phyloP scores from a whole-genome alignment of 2,797 vertebrate genomes.

The Adelosebastes latens region DNA sequence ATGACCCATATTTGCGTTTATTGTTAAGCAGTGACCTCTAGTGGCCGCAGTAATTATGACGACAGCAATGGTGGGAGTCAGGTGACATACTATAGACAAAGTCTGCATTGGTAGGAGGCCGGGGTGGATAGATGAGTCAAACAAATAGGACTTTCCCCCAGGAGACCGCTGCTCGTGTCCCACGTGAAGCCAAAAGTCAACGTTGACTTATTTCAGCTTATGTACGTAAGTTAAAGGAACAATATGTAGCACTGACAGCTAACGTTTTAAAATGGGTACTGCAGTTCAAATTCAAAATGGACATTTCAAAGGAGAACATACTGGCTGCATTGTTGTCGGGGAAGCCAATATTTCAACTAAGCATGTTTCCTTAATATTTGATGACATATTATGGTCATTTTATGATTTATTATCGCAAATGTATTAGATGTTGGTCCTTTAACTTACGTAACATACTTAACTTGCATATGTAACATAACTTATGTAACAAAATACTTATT shows the following conservation, averaged over 20 bases:
- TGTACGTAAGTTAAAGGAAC: too few species aligned
- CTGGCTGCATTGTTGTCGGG: too few species aligned
- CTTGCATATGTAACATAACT: neutral
- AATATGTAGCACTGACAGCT: too few species aligned
- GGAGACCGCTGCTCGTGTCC: accelerated
- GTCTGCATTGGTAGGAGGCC: neutral
- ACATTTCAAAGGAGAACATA: too few species aligned
- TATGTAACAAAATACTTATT: neutral
- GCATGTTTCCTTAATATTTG: neutral
- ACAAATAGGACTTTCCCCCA: too few species aligned
- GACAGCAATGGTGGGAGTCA: neutral
- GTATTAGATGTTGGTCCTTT: neutral
- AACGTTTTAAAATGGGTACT: too few species aligned
- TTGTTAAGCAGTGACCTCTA: too few species aligned
- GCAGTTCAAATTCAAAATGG: too few species aligned
- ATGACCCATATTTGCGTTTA: too few species aligned
- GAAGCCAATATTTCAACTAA: too few species aligned
- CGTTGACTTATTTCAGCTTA: neutral
- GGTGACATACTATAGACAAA: neutral
- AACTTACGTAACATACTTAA: neutral
- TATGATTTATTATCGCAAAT: neutral
- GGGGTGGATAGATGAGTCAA: neutral
- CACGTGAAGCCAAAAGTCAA: neutral
- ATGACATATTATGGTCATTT: too few species aligned
- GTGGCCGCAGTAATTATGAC: neutral